Evolutionary conservation across 1,140 invertebrate species (phyloP).

Genomic region (Colletes latitarsis): DNA sequence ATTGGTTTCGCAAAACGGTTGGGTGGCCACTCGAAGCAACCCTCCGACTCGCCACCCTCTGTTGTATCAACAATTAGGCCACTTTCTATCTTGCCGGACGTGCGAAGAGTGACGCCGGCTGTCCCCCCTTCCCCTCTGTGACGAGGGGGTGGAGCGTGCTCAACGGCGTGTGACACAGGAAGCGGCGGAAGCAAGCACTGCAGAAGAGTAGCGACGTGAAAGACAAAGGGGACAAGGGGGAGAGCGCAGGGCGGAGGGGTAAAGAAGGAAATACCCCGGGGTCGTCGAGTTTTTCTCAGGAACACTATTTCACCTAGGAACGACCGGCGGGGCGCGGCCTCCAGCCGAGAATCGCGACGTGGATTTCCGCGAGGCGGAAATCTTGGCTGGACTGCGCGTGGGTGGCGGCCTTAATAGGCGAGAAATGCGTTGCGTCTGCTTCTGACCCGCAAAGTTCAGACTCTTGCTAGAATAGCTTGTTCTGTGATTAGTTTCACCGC

Average conservation of each 20-base stretch:
- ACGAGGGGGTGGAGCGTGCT: conserved; percentile 73
- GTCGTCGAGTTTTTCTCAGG: conserved; percentile 35
- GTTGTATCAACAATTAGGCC: conserved; percentile 74
- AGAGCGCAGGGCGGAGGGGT: conserved; percentile 1
- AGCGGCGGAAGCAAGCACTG: conserved; percentile 73
- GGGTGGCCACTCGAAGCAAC: conserved; percentile 25
- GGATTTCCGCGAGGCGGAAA: conserved; percentile 30
- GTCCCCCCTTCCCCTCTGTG: conserved; percentile 30
- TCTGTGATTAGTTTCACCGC: not conserved
- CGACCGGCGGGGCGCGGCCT: not conserved
- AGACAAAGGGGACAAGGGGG: conserved; percentile 41
- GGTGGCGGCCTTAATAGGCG: conserved; percentile 45
- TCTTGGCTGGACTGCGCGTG: conserved; percentile 1
- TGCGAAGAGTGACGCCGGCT: conserved; percentile 34
- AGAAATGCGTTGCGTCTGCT: conserved; percentile 42
- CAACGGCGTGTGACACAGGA: conserved; percentile 82
- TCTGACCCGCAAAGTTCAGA: conserved; percentile 30
- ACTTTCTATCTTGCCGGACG: conserved; percentile 54
- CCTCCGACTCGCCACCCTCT: conserved; percentile 12
- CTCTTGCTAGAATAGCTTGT: not conserved
- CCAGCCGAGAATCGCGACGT: not conserved
- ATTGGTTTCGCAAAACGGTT: not conserved
- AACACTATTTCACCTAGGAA: conserved; percentile 19
- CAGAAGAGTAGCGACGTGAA: conserved; percentile 51
- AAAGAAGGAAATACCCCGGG: conserved; percentile 29